Base-by-base conservation (phyloP, 2,888 invertebrate genomes). In the Volucella zonaria region DNA sequence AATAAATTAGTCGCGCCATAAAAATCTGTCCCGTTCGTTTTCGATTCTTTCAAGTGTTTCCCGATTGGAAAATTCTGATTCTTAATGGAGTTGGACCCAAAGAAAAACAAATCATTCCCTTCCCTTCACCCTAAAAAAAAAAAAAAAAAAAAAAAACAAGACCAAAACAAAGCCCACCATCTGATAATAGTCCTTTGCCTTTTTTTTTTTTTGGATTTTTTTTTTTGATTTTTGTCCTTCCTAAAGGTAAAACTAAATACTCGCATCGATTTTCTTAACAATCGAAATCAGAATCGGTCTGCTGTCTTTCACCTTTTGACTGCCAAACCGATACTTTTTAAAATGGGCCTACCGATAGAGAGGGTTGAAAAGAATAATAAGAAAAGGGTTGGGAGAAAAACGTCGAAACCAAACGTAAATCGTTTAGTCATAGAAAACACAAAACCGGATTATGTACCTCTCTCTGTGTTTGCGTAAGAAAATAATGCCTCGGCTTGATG, bases 221-320 rank as follows among this genome's bases (percentile, higher is more conserved):
- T 58, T 40, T n/a, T 14, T 10, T 58, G 8, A 23, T 18, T 54
- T 23, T 47, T 74, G 23, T 31, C 49, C 23, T 38, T 40, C 38
- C 52, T n/a, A 58, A 59, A 56, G 76, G 61, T 52, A 71, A 66
- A 76, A 77, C 73, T 82, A 82, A 82, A 82, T 82, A 77, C 82
- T 66, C 49, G 71, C 66, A 82, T 77, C 77, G 74, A 83, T 75
- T 75, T 83, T 75, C 79, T 67, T 70, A 76, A 75, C 31, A 31
- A 31, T 31, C 31, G 31, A 31, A 31, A 31, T 31, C 31, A 31
- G 61, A 71, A 71, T 61, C 56, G 71, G 66, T 75, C 61, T 75
- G 42, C 51, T 71, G 66, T 80, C 75, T 76, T 66, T 79, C 75
- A 79, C 83, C 83, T 79, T 71, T 83, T 76, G 75, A 71, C 75